These are phyloP conservation scores for Brachyhypopomus occidentalis DNA, from an alignment of 2,113 vertebrate species.

Conservation along the genomic window DNA sequence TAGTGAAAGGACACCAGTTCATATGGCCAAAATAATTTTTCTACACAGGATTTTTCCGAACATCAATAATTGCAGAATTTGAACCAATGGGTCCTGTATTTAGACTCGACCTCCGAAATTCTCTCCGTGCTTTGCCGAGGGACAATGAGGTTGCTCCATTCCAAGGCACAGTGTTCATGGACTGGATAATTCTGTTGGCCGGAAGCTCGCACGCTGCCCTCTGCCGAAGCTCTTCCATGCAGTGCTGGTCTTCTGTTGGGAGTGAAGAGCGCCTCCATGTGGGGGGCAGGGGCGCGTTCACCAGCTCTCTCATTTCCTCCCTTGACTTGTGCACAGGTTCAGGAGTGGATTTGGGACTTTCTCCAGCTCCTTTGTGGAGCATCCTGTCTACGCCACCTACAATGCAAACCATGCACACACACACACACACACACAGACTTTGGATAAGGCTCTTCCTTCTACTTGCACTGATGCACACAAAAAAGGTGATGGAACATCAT, in stretches of 20 bases:
- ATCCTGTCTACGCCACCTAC: constrained; percentile 44
- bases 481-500: not conserved
- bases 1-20: not conserved
- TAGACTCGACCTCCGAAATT: constrained; percentile 80
- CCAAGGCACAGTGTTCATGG: constrained; percentile 58
- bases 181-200: constrained; percentile 63
- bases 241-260: constrained; percentile 78
- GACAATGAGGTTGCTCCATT: constrained; percentile 57
- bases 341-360: constrained; percentile 42
- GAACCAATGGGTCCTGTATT: constrained; percentile 65
- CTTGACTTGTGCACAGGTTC: constrained; percentile 61
- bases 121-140: constrained; percentile 75
- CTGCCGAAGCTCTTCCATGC: constrained; percentile 74
- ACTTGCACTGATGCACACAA: not conserved
- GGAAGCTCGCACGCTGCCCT: constrained; percentile 63
- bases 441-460: too few species aligned
- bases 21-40: not conserved
- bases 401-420: constrained; percentile 48
- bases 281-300: constrained; percentile 83
- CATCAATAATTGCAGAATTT: constrained; percentile 83
- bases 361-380: constrained; percentile 51
- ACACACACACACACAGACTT: too few species aligned
- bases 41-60: constrained; percentile 89
- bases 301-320: constrained; percentile 84
- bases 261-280: constrained; percentile 91